phyloP scores from a whole-genome alignment of 2,797 vertebrate genomes.

The Bovichtus diacanthus region DNA sequence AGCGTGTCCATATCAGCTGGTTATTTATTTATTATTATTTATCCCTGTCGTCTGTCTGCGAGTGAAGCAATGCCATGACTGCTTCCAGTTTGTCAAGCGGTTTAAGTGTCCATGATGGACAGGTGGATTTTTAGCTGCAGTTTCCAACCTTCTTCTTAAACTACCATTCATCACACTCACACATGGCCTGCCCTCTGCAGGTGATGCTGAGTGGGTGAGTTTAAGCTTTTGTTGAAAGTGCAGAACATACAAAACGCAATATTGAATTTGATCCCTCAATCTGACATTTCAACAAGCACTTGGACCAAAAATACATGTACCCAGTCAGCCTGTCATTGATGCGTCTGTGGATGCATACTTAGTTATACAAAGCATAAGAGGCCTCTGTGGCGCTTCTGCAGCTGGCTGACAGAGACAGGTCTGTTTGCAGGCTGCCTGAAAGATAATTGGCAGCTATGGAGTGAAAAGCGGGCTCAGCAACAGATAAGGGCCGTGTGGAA shows the following conservation, averaged over 20 bases:
- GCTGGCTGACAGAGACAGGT: conserved; percentile 72
- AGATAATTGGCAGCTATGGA: conserved; percentile 82
- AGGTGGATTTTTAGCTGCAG: not conserved
- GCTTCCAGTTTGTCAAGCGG: not conserved
- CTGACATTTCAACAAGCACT: conserved; percentile 43
- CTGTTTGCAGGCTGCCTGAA: conserved; percentile 67
- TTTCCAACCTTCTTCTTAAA: not conserved
- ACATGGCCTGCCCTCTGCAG: not conserved
- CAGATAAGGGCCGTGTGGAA: conserved; percentile 82
- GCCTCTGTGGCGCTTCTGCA: conserved; percentile 52
- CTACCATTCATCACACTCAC: not conserved
- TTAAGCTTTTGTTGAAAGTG: conserved; percentile 12
- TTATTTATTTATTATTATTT: too few species aligned
- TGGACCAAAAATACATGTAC: conserved; percentile 19
- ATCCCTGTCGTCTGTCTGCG: not conserved
- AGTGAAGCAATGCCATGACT: not conserved
- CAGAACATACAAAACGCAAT: not conserved
- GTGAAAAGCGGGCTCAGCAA: conserved; percentile 84
- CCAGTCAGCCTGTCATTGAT: conserved; percentile 19
- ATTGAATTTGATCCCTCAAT: conserved; percentile 30
- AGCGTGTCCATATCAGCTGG: not conserved
- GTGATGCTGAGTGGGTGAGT: not conserved
- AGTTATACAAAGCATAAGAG: conserved; percentile 31
- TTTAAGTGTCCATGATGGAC: conserved; percentile 5
- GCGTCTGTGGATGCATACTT: not conserved